Base-by-base conservation (phyloP, 2,797 vertebrate species). In the Mormyrus hasselquistii region DNA sequence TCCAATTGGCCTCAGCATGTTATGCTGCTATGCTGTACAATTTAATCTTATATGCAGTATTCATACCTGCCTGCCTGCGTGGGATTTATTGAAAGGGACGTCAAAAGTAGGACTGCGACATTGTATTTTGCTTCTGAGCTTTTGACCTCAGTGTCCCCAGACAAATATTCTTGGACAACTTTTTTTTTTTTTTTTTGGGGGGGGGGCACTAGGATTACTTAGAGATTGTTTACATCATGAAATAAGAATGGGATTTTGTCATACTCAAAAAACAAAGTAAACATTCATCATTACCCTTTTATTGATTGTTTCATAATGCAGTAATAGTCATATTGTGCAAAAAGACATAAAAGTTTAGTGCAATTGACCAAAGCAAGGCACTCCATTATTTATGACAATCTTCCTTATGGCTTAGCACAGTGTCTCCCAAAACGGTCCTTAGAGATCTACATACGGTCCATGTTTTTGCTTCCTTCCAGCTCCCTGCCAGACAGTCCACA, bases 311-410 rank as follows among this genome's bases (percentile, higher is more conserved):
- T 94, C 91, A 92, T 89, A 95, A 94, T 94, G 89, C 92, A 94
- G 92, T 89, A 89, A 93, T 88, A 93, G 94, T 94, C 92, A 93
- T 92, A 94, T 93, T 92, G 57, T 89, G 90, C 89, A 90, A 93
- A 86, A 12, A 94, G 91, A 92, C 92, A 92, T 88, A 38, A 52
- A 89, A 76, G 7, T 89, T 93, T 91, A 92, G 93, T 95, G 94
- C 93, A 94, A 94, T 73, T 87, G 57, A 16, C 84, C 84, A 89
- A 34, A 89, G 84, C n/a, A 92, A 94, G 93, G 92, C 93, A 91
- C 90, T 82, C 8, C 5, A 73, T 89, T 90, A 88, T 82, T 90
- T 73, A 87, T 89, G 88, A 88, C 89, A 89, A 12, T 47, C 3
- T n/a, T 57, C 53, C 88, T 73, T 50, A 50, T 89, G 1, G 47